Evolutionary conservation across 2,797 vertebrate species (phyloP).

Genomic region (Esox lucius): DNA sequence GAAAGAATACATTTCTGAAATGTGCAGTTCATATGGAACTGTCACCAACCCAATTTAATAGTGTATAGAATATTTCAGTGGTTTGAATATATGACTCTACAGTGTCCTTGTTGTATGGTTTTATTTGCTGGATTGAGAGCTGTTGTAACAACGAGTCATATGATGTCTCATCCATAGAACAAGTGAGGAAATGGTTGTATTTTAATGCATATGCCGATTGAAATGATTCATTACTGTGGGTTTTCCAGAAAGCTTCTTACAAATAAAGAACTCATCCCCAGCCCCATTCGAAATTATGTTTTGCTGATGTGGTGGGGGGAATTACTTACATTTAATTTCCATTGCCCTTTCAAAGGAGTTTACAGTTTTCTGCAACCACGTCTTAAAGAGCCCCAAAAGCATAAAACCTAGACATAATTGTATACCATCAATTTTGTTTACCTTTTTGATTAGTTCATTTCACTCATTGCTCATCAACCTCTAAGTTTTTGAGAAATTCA

Average conservation of each 20-base stretch:
- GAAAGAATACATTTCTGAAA: neutral
- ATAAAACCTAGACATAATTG: neutral
- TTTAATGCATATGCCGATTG: neutral
- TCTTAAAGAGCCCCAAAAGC: neutral
- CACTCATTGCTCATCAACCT: neutral
- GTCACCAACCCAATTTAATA: neutral
- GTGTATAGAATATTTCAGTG: neutral
- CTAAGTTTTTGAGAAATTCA: slow-evolving; percentile 40
- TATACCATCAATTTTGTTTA: neutral
- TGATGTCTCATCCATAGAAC: slow-evolving; percentile 1
- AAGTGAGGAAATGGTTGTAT: neutral
- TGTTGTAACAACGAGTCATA: neutral
- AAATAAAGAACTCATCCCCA: slow-evolving; percentile 18
- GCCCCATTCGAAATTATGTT: neutral
- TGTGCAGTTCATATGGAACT: neutral
- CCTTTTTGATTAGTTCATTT: neutral
- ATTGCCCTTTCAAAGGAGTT: neutral
- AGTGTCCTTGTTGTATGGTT: neutral
- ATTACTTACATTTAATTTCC: neutral
- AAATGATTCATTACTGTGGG: neutral
- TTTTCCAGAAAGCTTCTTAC: neutral
- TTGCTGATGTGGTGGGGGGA: neutral
- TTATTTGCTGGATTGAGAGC: neutral
- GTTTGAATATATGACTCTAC: neutral
- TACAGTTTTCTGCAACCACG: too few species aligned